Evolutionary conservation across 2,888 invertebrate genomes (phyloP).

Genomic region (Sialis fuliginosa): DNA sequence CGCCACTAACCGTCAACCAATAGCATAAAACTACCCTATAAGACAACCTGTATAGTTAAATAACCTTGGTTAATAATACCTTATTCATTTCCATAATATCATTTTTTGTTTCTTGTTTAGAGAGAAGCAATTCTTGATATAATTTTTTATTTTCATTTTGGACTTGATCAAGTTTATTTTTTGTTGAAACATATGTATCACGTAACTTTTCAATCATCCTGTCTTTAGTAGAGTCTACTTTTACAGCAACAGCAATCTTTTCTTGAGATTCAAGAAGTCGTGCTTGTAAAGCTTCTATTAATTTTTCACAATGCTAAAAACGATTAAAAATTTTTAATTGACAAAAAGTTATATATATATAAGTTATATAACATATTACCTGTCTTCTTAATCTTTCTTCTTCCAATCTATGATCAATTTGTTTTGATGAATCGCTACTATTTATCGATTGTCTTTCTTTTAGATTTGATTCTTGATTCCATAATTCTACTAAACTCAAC

Average conservation of each 20-base stretch:
- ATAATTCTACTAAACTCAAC: constrained; percentile 42
- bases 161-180: constrained; percentile 18
- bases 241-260: constrained; percentile 57
- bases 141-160: constrained; percentile 19
- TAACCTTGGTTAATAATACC: constrained; percentile 13
- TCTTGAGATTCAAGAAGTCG: constrained; percentile 61
- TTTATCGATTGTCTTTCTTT: not conserved
- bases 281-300: constrained; percentile 56
- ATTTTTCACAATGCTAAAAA: constrained; percentile 52
- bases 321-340: constrained; percentile 3
- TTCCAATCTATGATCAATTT: constrained; percentile 34
- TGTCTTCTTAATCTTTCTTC: constrained; percentile 62
- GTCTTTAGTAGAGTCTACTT: constrained; percentile 62
- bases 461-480: constrained; percentile 26
- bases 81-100: constrained; percentile 19
- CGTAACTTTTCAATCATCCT: constrained; percentile 44
- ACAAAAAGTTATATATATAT: not conserved
- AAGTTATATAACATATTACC: constrained; percentile 27
- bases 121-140: constrained; percentile 2
- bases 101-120: constrained; percentile 12
- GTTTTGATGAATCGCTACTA: constrained; percentile 11
- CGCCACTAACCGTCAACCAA: no score
- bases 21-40: no score
- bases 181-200: constrained; percentile 38
- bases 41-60: no score